Percentiles rank a stretch among this genome's conserved stretches.
These are phyloP conservation scores for Crossaster papposus DNA, from an alignment of 53 echinoderm and acorn worm genomes.

Conservation along the genomic window DNA sequence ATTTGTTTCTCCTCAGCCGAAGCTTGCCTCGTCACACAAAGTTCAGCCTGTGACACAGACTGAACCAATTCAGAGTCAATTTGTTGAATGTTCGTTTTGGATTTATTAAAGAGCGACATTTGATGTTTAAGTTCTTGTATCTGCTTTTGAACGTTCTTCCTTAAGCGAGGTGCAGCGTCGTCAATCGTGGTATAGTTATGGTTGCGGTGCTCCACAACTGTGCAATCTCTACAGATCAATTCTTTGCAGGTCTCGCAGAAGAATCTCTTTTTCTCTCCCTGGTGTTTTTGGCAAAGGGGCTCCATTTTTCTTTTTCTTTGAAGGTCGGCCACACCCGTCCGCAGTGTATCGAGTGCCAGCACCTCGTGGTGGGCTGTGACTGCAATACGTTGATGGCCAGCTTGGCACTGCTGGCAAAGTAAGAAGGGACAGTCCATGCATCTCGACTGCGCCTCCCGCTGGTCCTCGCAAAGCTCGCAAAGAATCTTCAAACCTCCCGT, in stretches of 20 bases:
- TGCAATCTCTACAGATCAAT: slow-evolving; percentile 67
- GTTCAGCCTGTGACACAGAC: neutral
- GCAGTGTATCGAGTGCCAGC: neutral
- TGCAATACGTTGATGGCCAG: neutral
- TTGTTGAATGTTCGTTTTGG: neutral
- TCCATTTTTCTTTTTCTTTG: neutral
- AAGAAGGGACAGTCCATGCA: slow-evolving; percentile 42
- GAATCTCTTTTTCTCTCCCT: slow-evolving; percentile 46
- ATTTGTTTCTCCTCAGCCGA: neutral
- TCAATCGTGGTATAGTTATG: slow-evolving; percentile 23
- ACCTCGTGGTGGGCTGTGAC: neutral
- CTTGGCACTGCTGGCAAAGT: slow-evolving; percentile 5
- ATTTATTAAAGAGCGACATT: neutral
- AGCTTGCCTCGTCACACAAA: neutral
- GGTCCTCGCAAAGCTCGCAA: slow-evolving; percentile 32
- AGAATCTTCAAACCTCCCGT: neutral
- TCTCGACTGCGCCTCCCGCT: neutral
- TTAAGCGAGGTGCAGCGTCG: slow-evolving; percentile 13
- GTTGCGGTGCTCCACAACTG: slow-evolving; percentile 50
- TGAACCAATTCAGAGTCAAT: neutral
- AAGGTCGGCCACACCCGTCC: neutral
- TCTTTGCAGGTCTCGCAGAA: slow-evolving; percentile 66
- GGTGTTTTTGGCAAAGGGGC: slow-evolving; percentile 48
- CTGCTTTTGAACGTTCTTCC: neutral
- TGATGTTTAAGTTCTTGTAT: neutral